phyloP scores from a whole-genome alignment of 2,113 vertebrate genomes.

The Muntiacus muntjak region DNA sequence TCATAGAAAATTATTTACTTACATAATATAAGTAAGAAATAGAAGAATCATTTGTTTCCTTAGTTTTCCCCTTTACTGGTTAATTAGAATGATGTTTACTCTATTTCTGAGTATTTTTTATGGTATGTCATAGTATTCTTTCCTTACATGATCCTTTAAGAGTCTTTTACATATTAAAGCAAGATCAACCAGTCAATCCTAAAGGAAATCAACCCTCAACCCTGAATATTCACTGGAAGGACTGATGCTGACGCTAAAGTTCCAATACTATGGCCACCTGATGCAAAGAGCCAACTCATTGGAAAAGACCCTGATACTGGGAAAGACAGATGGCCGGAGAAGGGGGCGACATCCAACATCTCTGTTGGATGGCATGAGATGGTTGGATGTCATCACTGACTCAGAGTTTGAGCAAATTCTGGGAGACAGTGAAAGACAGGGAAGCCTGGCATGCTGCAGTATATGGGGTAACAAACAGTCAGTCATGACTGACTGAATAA shows the following conservation, averaged over 20 bases:
- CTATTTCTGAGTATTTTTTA: neutral
- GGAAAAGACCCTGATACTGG: neutral
- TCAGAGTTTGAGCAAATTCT: neutral
- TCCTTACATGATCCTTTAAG: neutral
- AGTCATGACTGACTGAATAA: neutral
- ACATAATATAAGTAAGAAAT: neutral
- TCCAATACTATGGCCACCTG: neutral
- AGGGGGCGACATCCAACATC: neutral
- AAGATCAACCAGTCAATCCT: neutral
- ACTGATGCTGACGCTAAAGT: neutral
- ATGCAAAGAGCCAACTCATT: neutral
- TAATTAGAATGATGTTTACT: neutral
- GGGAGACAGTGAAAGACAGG: neutral
- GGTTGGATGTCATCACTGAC: neutral
- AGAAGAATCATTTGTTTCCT: constrained; percentile 15
- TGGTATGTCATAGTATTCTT: neutral
- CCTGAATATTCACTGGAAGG: neutral
- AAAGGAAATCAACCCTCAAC: neutral
- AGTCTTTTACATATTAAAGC: constrained; percentile 22
- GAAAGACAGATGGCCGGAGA: accelerated
- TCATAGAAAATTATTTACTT: constrained; percentile 6
- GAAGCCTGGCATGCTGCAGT: neutral
- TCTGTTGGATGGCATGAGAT: neutral
- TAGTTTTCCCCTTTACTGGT: neutral
- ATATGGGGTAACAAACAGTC: neutral